Base-by-base conservation (phyloP, 2,113 vertebrate genomes). In the Vanacampus margaritifer region DNA sequence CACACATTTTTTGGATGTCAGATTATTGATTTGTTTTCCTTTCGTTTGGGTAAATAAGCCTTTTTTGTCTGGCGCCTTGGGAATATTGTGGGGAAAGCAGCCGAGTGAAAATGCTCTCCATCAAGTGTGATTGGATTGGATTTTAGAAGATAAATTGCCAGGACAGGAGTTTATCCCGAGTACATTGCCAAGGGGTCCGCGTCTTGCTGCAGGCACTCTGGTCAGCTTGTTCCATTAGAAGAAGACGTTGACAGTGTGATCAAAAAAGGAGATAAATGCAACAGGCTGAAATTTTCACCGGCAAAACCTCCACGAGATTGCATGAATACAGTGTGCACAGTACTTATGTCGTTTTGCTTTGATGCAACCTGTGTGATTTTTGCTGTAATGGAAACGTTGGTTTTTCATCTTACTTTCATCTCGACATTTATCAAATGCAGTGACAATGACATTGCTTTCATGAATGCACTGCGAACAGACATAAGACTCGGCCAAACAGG, bases 141-240 rank as follows among this genome's bases (percentile, higher is more conserved):
- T 91, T 90, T 88, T 74, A 82, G 73, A 87, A 89, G 88, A 90
- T 86, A 73, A 87, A 88, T 87, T 82, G 84, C 76, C 68, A 58
- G 73, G 80, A 86, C 81, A 84, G 82, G 80, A 87, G 80, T 84
- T 89, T 87, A 79, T 86, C 79, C 84, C 85, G 87, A 87, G 89
- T 88, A 89, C 79, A 81, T 74, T 46, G 78, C 74, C 65, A 77
- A 77, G 79, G 81, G 80, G 80, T 75, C 79, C 72, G 64, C 81
- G 80, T 81, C 75, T 67, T 72, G 63, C 72, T 69, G 78, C 66
- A 72, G 74, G 68, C 74, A 76, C 72, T 81, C 69, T 71, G 83
- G 78, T 87, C 86, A 87, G 62, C 53, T 69, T 64, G 64, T 32
- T 36, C 75, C 74, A 79, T 75, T 79, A 78, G 71, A 73, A 80